Base-by-base conservation (phyloP, 2,113 vertebrate species). In the Cervus canadensis region DNA sequence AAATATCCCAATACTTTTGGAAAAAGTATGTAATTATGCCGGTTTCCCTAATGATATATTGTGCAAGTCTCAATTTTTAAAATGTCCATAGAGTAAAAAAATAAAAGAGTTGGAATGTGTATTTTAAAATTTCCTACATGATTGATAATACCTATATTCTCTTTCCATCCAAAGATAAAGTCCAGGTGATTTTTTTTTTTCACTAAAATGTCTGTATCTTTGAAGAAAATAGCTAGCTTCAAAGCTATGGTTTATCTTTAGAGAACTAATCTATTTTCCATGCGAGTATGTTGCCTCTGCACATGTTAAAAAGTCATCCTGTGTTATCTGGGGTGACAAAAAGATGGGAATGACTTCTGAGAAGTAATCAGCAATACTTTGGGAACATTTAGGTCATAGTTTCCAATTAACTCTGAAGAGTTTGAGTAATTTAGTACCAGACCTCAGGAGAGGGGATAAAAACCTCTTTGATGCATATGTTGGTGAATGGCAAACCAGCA, bases 361-460 rank as follows among this genome's bases (percentile, higher is more conserved):
- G 95, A 98, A 98, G 85, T 96, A 97, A 98, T 97, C 97, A 98
- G 96, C 87, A 97, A 88, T 98, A 98, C 84, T 96, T 97, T 88
- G 94, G 91, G 89, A 97, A 98, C 96, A 97, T 97, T 98, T 98
- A 97, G 97, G 96, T 98, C 94, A 0, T 97, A 67, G 91, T 98
- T 98, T 98, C 89, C 90, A 97, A 98, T 98, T 97, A 98, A 97
- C 97, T 98, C 84, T 97, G 78, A 89, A 94, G 97, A 96, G 94
- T 97, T 93, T 89, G 89, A 95, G 84, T 98, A 97, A 97, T 98
- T 97, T 95, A 91, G 59, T 97, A 97, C 91, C 90, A 98, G 95
- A 97, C 92, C 95, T 98, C 97, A 91, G 88, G 93, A 97, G 64
- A 95, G 26, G 81, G 94, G 83, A 95, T 94, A 95, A 91, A 96